phyloP scores from a whole-genome alignment of 2,113 vertebrate species.

The Sebastes schlegelii region DNA sequence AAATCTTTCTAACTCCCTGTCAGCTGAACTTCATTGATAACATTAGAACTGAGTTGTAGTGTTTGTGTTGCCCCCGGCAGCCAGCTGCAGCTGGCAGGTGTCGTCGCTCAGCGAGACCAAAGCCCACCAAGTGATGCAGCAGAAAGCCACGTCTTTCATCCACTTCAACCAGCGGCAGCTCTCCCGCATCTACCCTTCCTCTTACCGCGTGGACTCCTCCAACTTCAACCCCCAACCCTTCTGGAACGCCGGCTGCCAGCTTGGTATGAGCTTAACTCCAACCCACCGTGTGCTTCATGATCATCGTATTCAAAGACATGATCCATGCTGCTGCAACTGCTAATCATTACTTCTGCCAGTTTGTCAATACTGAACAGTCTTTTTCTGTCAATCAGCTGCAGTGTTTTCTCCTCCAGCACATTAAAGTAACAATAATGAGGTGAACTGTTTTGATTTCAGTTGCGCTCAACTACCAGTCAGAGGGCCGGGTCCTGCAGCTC shows the following conservation, averaged over 20 bases:
- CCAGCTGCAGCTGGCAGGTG: conserved; percentile 93
- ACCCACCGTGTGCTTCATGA: too few relatives aligned
- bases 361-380: background rate
- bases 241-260: conserved; percentile 96
- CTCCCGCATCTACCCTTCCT: conserved; percentile 95
- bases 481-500: conserved; percentile 95
- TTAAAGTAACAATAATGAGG: background rate
- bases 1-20: background rate
- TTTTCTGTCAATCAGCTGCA: background rate
- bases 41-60: background rate
- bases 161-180: conserved; percentile 96
- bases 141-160: conserved; percentile 89
- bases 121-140: conserved; percentile 96
- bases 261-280: conserved; percentile 82
- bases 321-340: background rate
- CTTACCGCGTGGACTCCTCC: conserved; percentile 97
- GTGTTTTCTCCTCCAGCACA: background rate
- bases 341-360: background rate
- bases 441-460: conserved; percentile 81
- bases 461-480: conserved; percentile 97
- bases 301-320: background rate
- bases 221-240: conserved; percentile 99
- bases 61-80: conserved; percentile 64
- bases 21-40: background rate
- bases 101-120: conserved; percentile 97